phyloP scores from a whole-genome alignment of 1,140 invertebrate species.

The Platyscapa corneri region DNA sequence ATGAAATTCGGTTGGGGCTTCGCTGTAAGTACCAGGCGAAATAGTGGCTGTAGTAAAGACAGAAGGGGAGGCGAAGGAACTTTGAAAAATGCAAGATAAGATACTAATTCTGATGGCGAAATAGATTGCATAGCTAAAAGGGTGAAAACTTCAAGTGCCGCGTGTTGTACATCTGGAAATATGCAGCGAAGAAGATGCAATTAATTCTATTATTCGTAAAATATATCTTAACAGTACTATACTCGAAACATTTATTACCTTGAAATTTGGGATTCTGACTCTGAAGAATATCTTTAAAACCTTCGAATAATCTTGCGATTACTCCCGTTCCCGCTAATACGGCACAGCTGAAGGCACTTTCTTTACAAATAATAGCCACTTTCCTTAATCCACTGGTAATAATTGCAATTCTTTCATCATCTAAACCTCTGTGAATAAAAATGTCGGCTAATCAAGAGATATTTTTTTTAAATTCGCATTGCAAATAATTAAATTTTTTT shows the following conservation, averaged over 20 bases:
- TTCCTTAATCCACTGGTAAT: constrained; percentile 66
- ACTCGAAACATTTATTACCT: constrained; percentile 57
- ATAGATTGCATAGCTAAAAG: constrained; percentile 76
- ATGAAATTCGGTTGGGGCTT: constrained; percentile 77
- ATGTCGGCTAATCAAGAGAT: background rate
- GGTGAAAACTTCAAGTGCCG: constrained; percentile 77
- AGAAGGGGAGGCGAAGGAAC: constrained; percentile 73
- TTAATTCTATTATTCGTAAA: background rate
- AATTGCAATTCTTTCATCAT: constrained; percentile 63
- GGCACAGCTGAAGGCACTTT: constrained; percentile 71
- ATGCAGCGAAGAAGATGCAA: background rate
- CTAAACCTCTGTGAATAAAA: constrained; percentile 61
- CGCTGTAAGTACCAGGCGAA: constrained; percentile 71
- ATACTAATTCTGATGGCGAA: constrained; percentile 74
- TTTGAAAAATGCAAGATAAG: constrained; percentile 77
- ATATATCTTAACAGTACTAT: background rate
- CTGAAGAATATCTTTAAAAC: constrained; percentile 66
- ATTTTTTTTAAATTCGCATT: too few species aligned
- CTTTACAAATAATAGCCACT: constrained; percentile 69
- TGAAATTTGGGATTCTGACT: constrained; percentile 62
- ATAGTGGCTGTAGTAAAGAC: constrained; percentile 74
- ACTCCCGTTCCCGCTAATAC: constrained; percentile 69
- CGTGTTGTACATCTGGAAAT: constrained; percentile 76
- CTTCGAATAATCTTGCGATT: constrained; percentile 68
- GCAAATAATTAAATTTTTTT: constrained; percentile 1